Evolutionary conservation across 2,888 invertebrate species (phyloP).

Genomic region (Ceramica pisi): DNA sequence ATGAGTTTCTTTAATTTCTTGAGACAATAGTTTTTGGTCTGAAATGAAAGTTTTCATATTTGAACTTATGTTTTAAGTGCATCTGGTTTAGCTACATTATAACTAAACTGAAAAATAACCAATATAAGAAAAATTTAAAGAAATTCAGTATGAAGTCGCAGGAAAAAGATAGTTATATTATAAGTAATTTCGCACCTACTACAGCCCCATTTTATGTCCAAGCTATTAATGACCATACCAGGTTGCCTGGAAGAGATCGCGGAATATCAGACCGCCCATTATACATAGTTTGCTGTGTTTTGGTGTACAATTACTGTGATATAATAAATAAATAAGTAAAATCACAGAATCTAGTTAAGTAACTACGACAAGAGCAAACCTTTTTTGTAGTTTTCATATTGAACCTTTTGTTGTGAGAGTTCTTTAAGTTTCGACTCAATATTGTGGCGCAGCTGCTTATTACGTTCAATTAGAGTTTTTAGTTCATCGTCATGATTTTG

Average conservation of each 20-base stretch:
- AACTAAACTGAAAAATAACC: neutral
- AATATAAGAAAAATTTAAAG: too few relatives aligned
- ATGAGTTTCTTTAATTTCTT: slow-evolving; percentile 87
- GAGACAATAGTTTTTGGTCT: slow-evolving; percentile 84
- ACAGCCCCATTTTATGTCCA: too few relatives aligned
- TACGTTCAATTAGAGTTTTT: slow-evolving; percentile 75
- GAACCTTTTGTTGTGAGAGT: slow-evolving; percentile 73
- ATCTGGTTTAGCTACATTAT: neutral
- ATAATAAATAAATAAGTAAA: too few relatives aligned
- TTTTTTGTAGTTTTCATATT: slow-evolving; percentile 82
- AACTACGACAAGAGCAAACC: slow-evolving; percentile 71
- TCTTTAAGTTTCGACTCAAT: slow-evolving; percentile 79
- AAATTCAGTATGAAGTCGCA: too few relatives aligned
- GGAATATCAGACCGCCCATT: too few relatives aligned
- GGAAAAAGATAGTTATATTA: too few relatives aligned
- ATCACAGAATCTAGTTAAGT: too few relatives aligned
- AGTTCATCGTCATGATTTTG: slow-evolving; percentile 79
- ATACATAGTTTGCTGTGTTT: too few relatives aligned
- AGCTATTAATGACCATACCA: too few relatives aligned
- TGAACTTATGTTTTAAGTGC: neutral
- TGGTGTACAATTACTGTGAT: too few relatives aligned
- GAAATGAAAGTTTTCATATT: slow-evolving; percentile 60
- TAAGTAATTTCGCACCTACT: too few relatives aligned
- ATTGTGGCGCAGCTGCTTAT: slow-evolving; percentile 77
- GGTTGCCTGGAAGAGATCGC: too few relatives aligned